A percentile compares a stretch with the other conserved stretches of the same genome.
Evolutionary conservation across 2,797 vertebrate species (phyloP).

Genomic region (Semotilus atromaculatus): DNA sequence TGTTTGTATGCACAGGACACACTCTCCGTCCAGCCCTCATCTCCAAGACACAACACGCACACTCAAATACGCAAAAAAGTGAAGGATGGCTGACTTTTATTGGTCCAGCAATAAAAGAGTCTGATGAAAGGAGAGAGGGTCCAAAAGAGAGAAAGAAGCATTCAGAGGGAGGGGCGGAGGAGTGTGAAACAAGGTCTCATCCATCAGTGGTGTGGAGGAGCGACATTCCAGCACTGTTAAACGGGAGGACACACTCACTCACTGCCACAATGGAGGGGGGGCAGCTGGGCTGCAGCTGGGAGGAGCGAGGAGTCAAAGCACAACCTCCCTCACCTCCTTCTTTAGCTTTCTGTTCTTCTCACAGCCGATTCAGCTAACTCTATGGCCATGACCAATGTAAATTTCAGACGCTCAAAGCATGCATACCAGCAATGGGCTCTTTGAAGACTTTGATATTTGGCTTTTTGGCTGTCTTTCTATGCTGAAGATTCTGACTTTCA

Average conservation of each 20-base stretch:
- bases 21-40: conserved; percentile 62
- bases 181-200: conserved; percentile 87
- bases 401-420: conserved; percentile 72
- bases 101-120: conserved; percentile 80
- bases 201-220: conserved; percentile 82
- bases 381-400: conserved; percentile 79
- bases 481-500: not conserved
- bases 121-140: conserved; percentile 81
- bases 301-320: conserved; percentile 79
- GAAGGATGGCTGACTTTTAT: conserved; percentile 87
- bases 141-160: conserved; percentile 81
- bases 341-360: conserved; percentile 53
- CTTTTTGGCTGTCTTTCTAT: conserved; percentile 32
- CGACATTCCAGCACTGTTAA: conserved; percentile 81
- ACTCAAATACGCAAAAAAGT: conserved; percentile 64
- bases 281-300: conserved; percentile 72
- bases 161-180: conserved; percentile 84
- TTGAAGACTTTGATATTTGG: conserved; percentile 43
- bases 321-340: conserved; percentile 73
- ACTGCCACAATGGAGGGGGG: conserved; percentile 77
- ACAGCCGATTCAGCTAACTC: conserved; percentile 58
- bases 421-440: conserved; percentile 62
- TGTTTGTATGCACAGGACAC: conserved; percentile 56
- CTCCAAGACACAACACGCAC: conserved; percentile 54
- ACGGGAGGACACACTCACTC: conserved; percentile 85